A percentile compares a stretch with the other conserved stretches of the same genome.
Conservation (phyloP, 2,113 vertebrate genomes). For the Kryptolebias marmoratus region DNA sequence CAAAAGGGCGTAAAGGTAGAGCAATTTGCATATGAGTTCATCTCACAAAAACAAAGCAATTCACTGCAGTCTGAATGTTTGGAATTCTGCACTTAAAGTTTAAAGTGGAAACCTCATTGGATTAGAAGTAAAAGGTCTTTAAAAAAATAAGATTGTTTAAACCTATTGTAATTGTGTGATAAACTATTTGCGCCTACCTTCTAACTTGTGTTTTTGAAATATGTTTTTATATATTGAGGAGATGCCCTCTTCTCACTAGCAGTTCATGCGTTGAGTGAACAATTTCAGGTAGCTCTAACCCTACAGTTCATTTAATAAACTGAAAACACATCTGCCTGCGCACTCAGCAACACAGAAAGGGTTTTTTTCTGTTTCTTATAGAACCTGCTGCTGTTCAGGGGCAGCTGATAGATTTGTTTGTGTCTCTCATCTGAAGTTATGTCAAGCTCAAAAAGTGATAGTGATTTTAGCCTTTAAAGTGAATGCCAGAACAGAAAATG, state of each 20-base stretch:
- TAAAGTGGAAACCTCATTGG: no score
- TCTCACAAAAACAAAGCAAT: no score
- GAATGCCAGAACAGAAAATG: constrained; percentile 22
- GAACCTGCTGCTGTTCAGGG: constrained; percentile 19
- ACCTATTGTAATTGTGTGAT: constrained; percentile 34
- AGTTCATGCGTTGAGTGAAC: background rate
- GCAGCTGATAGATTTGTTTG: constrained; percentile 52
- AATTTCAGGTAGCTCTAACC: background rate
- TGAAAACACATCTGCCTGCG: background rate
- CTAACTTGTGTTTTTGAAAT: background rate
- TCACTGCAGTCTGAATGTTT: no score
- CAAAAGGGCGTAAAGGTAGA: no score
- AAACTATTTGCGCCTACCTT: constrained; percentile 63
- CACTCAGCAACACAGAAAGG: constrained; percentile 2
- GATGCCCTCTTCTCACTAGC: background rate
- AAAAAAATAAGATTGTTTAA: no score
- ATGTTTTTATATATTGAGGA: background rate
- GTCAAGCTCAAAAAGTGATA: constrained; percentile 34
- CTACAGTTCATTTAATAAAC: background rate
- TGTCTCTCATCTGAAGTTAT: constrained; percentile 32
- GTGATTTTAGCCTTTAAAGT: constrained; percentile 53
- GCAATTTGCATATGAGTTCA: no score
- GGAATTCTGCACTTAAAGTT: no score
- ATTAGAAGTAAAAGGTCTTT: no score
- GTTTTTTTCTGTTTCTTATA: background rate